These are phyloP conservation scores for Azemiops feae DNA, from an alignment of 2,113 vertebrate genomes.

Conservation along the genomic window DNA sequence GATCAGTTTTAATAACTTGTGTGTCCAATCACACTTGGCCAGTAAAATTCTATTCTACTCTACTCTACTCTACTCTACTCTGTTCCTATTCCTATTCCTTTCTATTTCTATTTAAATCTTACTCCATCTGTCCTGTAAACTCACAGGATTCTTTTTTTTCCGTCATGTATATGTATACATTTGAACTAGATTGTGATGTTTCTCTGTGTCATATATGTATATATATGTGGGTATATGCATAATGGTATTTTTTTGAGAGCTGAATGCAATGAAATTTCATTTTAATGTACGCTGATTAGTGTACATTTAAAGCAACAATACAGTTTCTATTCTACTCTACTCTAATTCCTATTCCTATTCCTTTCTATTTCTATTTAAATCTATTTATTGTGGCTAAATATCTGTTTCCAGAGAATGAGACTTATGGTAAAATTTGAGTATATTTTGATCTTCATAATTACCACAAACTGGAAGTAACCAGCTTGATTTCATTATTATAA, in stretches of 20 bases:
- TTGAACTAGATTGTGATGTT: no score
- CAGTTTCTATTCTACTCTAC: no score
- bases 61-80: not conserved
- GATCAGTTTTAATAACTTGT: not conserved
- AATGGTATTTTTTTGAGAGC: no score
- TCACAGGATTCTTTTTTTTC: no score
- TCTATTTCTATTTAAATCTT: not conserved
- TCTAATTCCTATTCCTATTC: not conserved
- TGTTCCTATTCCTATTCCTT: not conserved
- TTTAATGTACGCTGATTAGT: no score
- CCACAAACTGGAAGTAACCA: not conserved
- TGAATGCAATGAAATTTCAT: no score
- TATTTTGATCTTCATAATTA: not conserved
- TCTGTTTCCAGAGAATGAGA: not conserved
- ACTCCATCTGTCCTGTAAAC: no score
- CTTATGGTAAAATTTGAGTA: not conserved
- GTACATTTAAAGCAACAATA: no score
- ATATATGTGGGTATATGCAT: no score
- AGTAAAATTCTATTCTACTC: not conserved
- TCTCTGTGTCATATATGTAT: no score
- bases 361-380: not conserved
- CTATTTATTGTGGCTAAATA: not conserved
- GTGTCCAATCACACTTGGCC: not conserved
- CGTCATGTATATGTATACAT: no score
- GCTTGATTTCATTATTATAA: constrained; percentile 3